These are phyloP conservation scores for Scartelaos histophorus DNA, from an alignment of 2,113 vertebrate genomes.

Conservation along the genomic window DNA sequence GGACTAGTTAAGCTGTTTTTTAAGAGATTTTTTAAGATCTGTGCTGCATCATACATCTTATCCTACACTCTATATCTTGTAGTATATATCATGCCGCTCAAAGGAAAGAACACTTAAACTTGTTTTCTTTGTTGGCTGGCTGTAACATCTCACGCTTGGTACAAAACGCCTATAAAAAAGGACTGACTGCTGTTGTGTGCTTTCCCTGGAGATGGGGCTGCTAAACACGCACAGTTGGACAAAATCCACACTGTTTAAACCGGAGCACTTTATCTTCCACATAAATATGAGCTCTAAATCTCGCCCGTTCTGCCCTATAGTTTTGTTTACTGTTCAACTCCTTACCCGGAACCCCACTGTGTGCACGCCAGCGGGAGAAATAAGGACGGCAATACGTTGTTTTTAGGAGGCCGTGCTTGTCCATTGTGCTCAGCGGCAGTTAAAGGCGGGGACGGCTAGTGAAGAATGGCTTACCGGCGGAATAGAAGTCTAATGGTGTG, in stretches of 20 bases:
- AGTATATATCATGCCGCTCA: neutral
- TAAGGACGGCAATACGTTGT: constrained; percentile 22
- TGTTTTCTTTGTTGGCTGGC: neutral
- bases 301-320: neutral
- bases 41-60: no score
- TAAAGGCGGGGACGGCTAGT: constrained; percentile 46
- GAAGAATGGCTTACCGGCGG: constrained; percentile 46
- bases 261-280: constrained; percentile 16
- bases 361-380: constrained; percentile 18
- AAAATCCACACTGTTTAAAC: constrained; percentile 32
- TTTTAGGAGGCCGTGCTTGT: constrained; percentile 41
- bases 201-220: constrained; percentile 5
- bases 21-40: no score
- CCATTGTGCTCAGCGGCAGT: constrained; percentile 38
- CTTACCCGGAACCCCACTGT: neutral
- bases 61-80: no score
- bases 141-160: constrained; percentile 6
- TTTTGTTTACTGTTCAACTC: constrained; percentile 22
- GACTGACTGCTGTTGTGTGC: constrained; percentile 1
- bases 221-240: constrained; percentile 16
- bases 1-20: no score
- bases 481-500: constrained; percentile 60
- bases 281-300: constrained; percentile 29
- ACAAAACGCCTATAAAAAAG: constrained; percentile 8
- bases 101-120: neutral